Evolutionary conservation across 2,113 vertebrate species (phyloP).

Genomic region (Xiphorhynchus elegans): DNA sequence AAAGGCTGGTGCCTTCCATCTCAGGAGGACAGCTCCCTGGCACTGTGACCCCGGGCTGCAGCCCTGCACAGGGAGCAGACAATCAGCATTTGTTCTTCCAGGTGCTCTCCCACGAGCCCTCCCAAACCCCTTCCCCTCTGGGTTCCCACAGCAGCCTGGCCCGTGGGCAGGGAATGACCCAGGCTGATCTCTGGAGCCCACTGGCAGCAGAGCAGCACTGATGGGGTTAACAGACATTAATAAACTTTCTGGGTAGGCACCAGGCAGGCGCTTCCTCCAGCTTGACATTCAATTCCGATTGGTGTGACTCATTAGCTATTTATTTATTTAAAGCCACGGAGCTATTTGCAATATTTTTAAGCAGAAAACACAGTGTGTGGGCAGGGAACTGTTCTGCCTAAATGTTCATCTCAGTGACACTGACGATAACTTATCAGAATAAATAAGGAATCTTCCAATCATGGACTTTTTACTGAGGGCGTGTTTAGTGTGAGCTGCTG

Average conservation of each 20-base stretch:
- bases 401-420: conserved; percentile 17
- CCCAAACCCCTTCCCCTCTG: accelerated
- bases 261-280: conserved; percentile 56
- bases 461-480: background rate
- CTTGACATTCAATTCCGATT: conserved; percentile 63
- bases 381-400: conserved; percentile 58
- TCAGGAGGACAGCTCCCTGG: background rate
- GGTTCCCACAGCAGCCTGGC: accelerated
- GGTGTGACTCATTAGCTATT: conserved; percentile 71
- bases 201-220: background rate
- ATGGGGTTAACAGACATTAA: conserved; percentile 2
- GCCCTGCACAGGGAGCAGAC: background rate
- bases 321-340: conserved; percentile 66
- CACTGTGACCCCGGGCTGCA: background rate
- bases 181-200: accelerated
- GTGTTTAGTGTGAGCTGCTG: background rate
- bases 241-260: conserved; percentile 40
- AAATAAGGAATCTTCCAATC: conserved; percentile 59
- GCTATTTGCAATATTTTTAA: conserved; percentile 59
- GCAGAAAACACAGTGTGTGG: conserved; percentile 62
- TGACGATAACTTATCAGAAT: conserved; percentile 57
- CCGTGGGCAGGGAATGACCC: accelerated
- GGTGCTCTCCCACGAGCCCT: background rate
- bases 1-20: background rate
- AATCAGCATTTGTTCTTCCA: background rate